Conservation (phyloP, 2,113 vertebrate species). For the Butastur rufipennis region DNA sequence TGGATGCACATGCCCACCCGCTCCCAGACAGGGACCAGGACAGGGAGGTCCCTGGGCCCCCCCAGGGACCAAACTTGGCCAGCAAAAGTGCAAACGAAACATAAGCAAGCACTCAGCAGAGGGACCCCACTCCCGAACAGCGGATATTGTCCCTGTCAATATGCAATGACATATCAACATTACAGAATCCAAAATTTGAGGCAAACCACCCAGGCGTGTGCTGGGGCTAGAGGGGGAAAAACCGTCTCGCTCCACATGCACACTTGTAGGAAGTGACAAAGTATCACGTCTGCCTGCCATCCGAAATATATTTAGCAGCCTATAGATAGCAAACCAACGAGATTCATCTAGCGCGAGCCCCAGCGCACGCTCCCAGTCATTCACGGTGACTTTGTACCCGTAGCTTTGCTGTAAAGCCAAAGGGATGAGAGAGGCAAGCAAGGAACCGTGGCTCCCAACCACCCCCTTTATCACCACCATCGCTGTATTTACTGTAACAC, state of each 20-base stretch:
- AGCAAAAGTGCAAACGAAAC: background rate
- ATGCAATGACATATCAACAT: background rate
- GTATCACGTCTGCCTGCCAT: slow-evolving; percentile 33
- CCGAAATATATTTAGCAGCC: slow-evolving; percentile 20
- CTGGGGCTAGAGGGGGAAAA: slow-evolving; percentile 9
- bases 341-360: background rate
- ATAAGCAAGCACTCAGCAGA: background rate
- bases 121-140: background rate
- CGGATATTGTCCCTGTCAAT: background rate
- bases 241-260: slow-evolving; percentile 44
- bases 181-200: background rate
- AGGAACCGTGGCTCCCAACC: background rate
- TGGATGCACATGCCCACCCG: rapidly evolving
- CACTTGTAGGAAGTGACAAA: slow-evolving; percentile 48
- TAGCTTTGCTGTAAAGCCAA: background rate
- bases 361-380: background rate
- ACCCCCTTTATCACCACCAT: background rate
- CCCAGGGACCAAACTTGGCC: background rate
- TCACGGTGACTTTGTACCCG: background rate
- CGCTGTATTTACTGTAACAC: slow-evolving; percentile 40
- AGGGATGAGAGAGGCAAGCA: background rate
- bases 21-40: background rate
- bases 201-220: background rate
- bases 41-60: rapidly evolving
- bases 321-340: slow-evolving; percentile 26